Conservation (phyloP, 2,888 invertebrate genomes). For the Fragum fragum region DNA sequence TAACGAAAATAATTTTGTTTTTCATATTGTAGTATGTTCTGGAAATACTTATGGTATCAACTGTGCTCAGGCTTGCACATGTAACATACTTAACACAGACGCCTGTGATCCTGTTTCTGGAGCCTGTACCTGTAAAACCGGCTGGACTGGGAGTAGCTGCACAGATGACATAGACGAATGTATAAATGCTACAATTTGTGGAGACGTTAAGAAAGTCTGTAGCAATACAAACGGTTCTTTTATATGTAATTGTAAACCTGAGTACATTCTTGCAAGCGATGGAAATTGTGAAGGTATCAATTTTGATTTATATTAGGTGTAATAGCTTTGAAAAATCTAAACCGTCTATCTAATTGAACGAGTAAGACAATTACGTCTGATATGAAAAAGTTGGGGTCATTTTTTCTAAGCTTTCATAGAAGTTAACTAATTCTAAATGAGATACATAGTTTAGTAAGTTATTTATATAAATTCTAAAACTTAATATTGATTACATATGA, state of each 20-base stretch:
- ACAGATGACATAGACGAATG: constrained; percentile 61
- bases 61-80: constrained; percentile 59
- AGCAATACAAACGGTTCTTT: constrained; percentile 64
- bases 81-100: constrained; percentile 28
- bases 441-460: too few relatives aligned
- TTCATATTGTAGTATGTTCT: constrained; percentile 67
- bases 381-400: too few relatives aligned
- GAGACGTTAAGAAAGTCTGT: constrained; percentile 56
- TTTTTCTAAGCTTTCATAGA: too few relatives aligned
- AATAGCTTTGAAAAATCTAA: too few relatives aligned
- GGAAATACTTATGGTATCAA: constrained; percentile 50
- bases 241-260: constrained; percentile 55
- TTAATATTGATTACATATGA: too few relatives aligned
- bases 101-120: constrained; percentile 59
- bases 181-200: constrained; percentile 38
- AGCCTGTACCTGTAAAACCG: constrained; percentile 47
- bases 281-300: constrained; percentile 57
- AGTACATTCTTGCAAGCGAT: constrained; percentile 38
- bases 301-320: too few relatives aligned
- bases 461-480: too few relatives aligned
- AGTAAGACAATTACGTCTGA: too few relatives aligned
- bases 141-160: constrained; percentile 59
- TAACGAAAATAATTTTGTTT: too few relatives aligned
- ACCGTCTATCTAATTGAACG: too few relatives aligned
- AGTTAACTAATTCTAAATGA: too few relatives aligned